These are phyloP conservation scores for Chloebia gouldiae DNA, from an alignment of 2,113 vertebrate species.

Conservation along the genomic window DNA sequence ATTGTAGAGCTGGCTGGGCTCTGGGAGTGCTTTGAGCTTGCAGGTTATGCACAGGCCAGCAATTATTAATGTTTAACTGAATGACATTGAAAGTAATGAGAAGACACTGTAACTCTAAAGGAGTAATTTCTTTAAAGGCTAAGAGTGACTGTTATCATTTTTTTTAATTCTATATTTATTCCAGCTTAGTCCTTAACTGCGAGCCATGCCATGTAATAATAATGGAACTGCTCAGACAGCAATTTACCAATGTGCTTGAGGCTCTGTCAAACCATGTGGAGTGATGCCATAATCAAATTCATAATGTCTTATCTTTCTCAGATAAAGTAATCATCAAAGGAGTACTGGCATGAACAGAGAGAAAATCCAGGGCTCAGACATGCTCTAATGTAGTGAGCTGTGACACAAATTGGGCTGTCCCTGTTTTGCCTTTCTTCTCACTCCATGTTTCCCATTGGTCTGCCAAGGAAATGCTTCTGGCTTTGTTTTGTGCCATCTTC, in stretches of 20 bases:
- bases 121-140: conserved; percentile 28
- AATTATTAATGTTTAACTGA: conserved; percentile 8
- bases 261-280: conserved; percentile 22
- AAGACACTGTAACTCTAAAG: conserved; percentile 32
- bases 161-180: neutral
- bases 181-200: neutral
- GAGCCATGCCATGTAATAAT: neutral
- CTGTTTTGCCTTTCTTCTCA: conserved; percentile 36
- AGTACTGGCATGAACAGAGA: conserved; percentile 49
- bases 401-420: conserved; percentile 44
- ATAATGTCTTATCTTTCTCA: conserved; percentile 28
- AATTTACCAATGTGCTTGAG: conserved; percentile 15
- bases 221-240: conserved; percentile 15
- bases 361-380: conserved; percentile 53
- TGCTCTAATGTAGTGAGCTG: conserved; percentile 40
- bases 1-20: neutral
- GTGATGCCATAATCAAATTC: conserved; percentile 40
- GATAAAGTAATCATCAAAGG: conserved; percentile 37
- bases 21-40: conserved; percentile 40
- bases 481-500: neutral
- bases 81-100: neutral
- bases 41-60: conserved; percentile 41
- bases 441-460: neutral
- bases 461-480: neutral
- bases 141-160: neutral